A percentile compares a stretch with the other conserved stretches of the same genome.
These are phyloP conservation scores for Ia io DNA, from an alignment of 2,113 vertebrate genomes.

Conservation along the genomic window DNA sequence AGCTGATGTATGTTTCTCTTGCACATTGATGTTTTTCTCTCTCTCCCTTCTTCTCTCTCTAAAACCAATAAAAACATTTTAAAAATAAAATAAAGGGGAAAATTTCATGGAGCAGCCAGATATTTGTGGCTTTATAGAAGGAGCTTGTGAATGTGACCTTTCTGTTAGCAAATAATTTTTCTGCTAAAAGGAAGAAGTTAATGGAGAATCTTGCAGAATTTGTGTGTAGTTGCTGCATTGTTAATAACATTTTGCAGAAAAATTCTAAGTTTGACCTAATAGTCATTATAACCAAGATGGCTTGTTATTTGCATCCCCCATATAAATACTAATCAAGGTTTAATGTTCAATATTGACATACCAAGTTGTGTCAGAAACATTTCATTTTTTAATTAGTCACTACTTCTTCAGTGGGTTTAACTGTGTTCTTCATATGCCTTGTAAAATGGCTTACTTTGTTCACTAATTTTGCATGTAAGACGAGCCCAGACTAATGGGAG, in stretches of 20 bases:
- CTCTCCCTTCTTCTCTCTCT: too few relatives aligned
- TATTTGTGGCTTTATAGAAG: background rate
- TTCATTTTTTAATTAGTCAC: slow-evolving; percentile 28
- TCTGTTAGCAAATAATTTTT: background rate
- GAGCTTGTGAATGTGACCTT: background rate
- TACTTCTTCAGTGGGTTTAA: slow-evolving; percentile 7
- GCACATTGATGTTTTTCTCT: too few relatives aligned
- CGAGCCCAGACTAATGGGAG: background rate
- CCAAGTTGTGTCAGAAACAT: background rate
- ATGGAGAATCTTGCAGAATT: background rate
- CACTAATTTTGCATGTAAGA: background rate
- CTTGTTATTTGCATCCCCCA: slow-evolving; percentile 10
- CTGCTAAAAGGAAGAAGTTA: background rate
- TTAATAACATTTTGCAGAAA: background rate
- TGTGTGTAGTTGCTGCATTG: background rate
- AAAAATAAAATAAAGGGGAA: background rate
- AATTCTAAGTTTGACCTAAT: background rate
- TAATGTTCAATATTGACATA: slow-evolving; percentile 50
- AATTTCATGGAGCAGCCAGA: background rate
- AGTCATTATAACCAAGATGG: background rate
- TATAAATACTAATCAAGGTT: slow-evolving; percentile 21
- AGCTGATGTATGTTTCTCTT: too few relatives aligned
- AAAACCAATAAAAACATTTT: too few relatives aligned
- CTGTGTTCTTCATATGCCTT: background rate
- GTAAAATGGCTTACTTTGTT: background rate